Base-by-base conservation (phyloP, 2,888 invertebrate species). In the Rotaria sp. region DNA sequence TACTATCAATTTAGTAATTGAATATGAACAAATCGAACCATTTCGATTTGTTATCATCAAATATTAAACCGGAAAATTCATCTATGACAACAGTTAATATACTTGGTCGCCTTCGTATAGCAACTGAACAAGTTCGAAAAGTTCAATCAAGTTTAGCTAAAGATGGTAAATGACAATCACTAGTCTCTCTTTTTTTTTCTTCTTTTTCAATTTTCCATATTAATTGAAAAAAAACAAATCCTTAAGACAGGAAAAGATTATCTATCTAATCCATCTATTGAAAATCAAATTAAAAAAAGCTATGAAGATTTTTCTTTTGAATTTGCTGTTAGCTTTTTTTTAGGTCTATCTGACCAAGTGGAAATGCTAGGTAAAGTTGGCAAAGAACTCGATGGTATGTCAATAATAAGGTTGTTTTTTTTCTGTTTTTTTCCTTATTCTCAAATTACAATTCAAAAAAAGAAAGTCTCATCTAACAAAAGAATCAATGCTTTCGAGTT, bases 21-120 rank as follows among this genome's bases (percentile, higher is more conserved):
- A 67, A 67, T 67, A 67, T 67, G 67, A 67, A 38, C 67, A 35
- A 67, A 35, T 67, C 35, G 35, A 67, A 67, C 67, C 67, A 67
- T 38, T 18, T 67, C 15, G 67, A 67, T 67, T 67, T 21, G 21
- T 38, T 21, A n/a, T 30, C 35, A 67, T 35, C 67, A 35, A 35
- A 38, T 67, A 18, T 21, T 21, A 67, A 67, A 67, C 67, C 67
- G 5, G 67, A 67, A 35, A 67, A 21, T 38, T 67, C 67, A 18
- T 35, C 67, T 4, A 67, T 67, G 67, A 67, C 67, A 35, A 67
- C 67, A 35, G 67, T 67, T 35, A 67, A 67, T 67, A 67, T 67
- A 35, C 67, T 67, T 38, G 8, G 67, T 35, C 67, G 67, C 18
- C 67, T 67, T 35, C 67, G 67, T 18, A 35, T 35, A 21, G 67